phyloP scores from a whole-genome alignment of 2,888 invertebrate genomes.

The Eledona agricola region DNA sequence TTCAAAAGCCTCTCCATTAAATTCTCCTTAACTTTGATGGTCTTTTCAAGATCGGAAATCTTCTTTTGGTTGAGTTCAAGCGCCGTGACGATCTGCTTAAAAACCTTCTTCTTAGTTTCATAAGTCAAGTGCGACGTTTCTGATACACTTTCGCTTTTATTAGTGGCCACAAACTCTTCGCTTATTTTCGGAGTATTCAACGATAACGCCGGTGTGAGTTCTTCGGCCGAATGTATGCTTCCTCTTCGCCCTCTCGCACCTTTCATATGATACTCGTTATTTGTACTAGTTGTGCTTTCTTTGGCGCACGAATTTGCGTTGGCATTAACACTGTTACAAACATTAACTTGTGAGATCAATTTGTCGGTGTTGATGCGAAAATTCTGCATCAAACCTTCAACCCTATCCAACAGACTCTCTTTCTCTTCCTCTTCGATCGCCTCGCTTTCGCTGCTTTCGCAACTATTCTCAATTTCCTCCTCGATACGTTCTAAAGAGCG shows the following conservation, averaged over 20 bases:
- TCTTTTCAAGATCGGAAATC: constrained; percentile 73
- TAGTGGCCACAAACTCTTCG: constrained; percentile 45
- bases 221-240: constrained; percentile 60
- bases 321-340: constrained; percentile 34
- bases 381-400: constrained; percentile 76
- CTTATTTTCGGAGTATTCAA: constrained; percentile 46
- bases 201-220: constrained; percentile 48
- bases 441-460: constrained; percentile 51
- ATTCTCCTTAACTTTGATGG: constrained; percentile 75
- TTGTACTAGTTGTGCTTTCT: constrained; percentile 54
- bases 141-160: constrained; percentile 41
- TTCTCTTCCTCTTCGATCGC: constrained; percentile 51
- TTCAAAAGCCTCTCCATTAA: constrained; percentile 74
- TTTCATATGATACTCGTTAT: constrained; percentile 55
- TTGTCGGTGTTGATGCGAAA: constrained; percentile 77
- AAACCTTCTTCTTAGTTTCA: constrained; percentile 53
- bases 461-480: constrained; percentile 63
- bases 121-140: constrained; percentile 42
- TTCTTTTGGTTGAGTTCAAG: constrained; percentile 74
- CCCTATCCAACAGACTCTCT: constrained; percentile 74
- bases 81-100: constrained; percentile 56
- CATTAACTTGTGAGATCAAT: constrained; percentile 64
- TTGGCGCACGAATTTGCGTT: constrained; percentile 45
- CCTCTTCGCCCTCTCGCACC: constrained; percentile 59
- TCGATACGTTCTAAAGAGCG: constrained; percentile 67